These are phyloP conservation scores for Ochropleura plecta DNA, from an alignment of 2,888 invertebrate species.

Conservation along the genomic window DNA sequence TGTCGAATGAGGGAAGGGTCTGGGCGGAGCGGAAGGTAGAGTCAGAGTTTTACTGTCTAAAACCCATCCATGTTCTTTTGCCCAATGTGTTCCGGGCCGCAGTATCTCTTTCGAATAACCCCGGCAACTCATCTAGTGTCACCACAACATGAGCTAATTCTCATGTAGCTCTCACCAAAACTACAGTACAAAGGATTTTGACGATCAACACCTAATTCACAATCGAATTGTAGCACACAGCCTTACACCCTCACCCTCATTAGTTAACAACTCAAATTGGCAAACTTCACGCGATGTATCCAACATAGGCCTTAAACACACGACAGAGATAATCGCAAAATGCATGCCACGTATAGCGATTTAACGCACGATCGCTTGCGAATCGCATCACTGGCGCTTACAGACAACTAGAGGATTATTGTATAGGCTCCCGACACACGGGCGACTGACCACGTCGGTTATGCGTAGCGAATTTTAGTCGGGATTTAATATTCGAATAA, in stretches of 20 bases:
- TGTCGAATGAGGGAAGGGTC: no score
- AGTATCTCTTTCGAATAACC: no score
- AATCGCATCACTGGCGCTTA: slow-evolving; percentile 60
- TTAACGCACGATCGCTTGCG: slow-evolving; percentile 62
- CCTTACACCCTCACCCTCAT: slow-evolving; percentile 1
- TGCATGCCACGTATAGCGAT: slow-evolving; percentile 62
- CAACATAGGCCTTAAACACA: slow-evolving; percentile 46
- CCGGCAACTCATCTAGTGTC: neutral
- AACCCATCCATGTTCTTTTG: no score
- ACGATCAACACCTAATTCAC: slow-evolving; percentile 6
- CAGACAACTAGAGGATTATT: slow-evolving; percentile 63
- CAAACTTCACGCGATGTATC: slow-evolving; percentile 24
- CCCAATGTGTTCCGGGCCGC: no score
- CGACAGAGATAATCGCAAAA: slow-evolving; percentile 59
- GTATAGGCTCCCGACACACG: slow-evolving; percentile 54
- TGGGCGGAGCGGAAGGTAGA: no score
- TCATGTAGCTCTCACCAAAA: neutral
- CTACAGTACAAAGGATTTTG: neutral
- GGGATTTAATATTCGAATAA: slow-evolving; percentile 51
- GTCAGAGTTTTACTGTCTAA: no score
- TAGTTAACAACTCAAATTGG: slow-evolving; percentile 33
- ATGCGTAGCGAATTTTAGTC: slow-evolving; percentile 58
- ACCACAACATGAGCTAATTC: neutral
- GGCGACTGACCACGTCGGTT: slow-evolving; percentile 57
- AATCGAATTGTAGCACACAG: slow-evolving; percentile 11